Evolutionary conservation across 2,113 vertebrate genomes (phyloP).

Genomic region (Anolis sagrei): DNA sequence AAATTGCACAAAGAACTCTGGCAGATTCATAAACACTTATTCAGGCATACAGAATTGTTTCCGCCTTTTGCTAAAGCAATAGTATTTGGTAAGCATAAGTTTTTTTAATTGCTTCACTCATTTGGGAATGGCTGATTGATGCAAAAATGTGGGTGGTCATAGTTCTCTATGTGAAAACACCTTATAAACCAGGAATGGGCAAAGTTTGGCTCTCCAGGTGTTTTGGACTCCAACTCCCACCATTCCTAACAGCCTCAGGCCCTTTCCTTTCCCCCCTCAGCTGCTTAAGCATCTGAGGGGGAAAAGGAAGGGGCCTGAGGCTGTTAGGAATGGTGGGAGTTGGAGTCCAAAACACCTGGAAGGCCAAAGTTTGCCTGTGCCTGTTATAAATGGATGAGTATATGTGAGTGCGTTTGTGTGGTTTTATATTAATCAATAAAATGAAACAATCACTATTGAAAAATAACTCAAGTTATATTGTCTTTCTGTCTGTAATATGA

Average conservation of each 20-base stretch:
- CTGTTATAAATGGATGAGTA: background rate
- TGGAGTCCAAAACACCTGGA: too few relatives aligned
- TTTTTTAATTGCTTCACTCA: constrained; percentile 52
- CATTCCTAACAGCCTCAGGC: too few relatives aligned
- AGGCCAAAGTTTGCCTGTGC: too few relatives aligned
- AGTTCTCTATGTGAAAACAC: background rate
- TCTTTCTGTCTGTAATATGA: background rate
- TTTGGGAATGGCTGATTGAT: background rate
- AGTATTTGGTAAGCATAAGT: constrained; percentile 90
- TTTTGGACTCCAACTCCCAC: too few relatives aligned
- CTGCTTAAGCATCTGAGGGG: too few relatives aligned
- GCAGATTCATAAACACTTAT: constrained; percentile 93
- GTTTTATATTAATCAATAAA: background rate
- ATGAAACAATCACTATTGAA: background rate
- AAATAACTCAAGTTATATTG: too few relatives aligned
- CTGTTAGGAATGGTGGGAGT: too few relatives aligned
- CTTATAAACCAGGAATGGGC: background rate
- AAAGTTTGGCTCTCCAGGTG: too few relatives aligned
- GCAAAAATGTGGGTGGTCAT: constrained; percentile 14
- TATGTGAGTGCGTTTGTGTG: background rate
- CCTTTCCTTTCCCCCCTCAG: too few relatives aligned
- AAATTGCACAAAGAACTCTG: constrained; percentile 95
- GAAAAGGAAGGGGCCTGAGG: too few relatives aligned
- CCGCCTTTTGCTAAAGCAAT: constrained; percentile 96
- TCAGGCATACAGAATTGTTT: constrained; percentile 91